Evolutionary conservation across 2,888 invertebrate species (phyloP).

Genomic region (Eremobia ochroleuca): DNA sequence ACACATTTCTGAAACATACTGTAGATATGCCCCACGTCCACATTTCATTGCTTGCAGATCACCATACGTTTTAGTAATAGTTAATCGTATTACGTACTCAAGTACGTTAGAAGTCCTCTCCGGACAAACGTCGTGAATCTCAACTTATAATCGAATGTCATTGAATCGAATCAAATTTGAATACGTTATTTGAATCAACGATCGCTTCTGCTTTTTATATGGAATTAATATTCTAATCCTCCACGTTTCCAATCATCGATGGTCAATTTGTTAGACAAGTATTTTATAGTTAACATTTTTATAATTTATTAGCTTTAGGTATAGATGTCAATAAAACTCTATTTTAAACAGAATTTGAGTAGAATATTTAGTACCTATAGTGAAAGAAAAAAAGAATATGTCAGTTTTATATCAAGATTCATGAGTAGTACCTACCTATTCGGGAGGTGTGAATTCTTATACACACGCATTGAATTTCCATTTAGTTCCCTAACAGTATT

Average conservation of each 20-base stretch:
- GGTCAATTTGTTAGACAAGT: not conserved
- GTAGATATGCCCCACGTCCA: not conserved
- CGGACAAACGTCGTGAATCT: constrained; percentile 7
- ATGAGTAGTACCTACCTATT: not conserved
- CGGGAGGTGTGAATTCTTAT: not conserved
- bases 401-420: not conserved
- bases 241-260: constrained; percentile 22
- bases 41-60: not conserved
- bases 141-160: constrained; percentile 46
- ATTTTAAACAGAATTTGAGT: not conserved
- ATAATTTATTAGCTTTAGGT: not conserved
- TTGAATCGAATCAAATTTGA: constrained; percentile 36
- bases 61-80: not conserved
- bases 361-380: no score
- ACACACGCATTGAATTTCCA: not conserved
- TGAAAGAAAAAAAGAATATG: not conserved
- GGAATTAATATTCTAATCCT: constrained; percentile 37
- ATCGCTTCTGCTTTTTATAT: constrained; percentile 21
- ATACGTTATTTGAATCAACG: constrained; percentile 42
- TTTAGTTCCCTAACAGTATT: not conserved
- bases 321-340: not conserved
- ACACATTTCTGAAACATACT: not conserved
- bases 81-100: not conserved
- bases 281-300: not conserved
- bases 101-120: not conserved